Evolutionary conservation across 2,888 invertebrate genomes (phyloP).

Genomic region (Pherbina coryleti): DNA sequence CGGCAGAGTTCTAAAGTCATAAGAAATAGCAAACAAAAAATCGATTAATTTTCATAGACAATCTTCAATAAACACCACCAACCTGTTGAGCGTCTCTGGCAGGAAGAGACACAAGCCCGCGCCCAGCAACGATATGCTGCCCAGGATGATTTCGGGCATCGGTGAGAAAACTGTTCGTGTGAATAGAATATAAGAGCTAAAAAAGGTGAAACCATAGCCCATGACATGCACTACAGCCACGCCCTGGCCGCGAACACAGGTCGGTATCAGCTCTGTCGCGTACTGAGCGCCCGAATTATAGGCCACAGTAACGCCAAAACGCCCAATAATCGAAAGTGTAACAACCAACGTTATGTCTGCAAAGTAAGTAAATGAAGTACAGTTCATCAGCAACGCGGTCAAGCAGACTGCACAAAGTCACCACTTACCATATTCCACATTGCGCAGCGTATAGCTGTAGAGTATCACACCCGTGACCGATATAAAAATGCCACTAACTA

Average conservation of each 20-base stretch:
- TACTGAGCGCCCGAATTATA: conserved; percentile 77
- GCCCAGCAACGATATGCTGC: conserved; percentile 71
- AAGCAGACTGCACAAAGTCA: not conserved
- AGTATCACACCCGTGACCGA: conserved; percentile 70
- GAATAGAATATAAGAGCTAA: conserved; percentile 73
- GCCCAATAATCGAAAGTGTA: conserved; percentile 71
- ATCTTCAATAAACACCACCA: not conserved
- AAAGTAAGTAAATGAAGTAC: not conserved
- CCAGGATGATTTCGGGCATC: conserved; percentile 72
- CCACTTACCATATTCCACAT: conserved; percentile 49
- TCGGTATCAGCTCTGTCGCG: conserved; percentile 76
- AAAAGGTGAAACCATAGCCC: conserved; percentile 75
- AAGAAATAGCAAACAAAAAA: not conserved
- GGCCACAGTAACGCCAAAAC: conserved; percentile 75
- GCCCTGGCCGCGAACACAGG: conserved; percentile 75
- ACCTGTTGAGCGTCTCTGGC: conserved; percentile 73
- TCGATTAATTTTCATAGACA: no score
- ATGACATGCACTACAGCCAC: conserved; percentile 74
- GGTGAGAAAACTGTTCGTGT: conserved; percentile 68
- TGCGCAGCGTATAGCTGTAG: conserved; percentile 44
- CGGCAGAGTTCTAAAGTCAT: conserved; percentile 70
- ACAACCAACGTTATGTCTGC: conserved; percentile 64
- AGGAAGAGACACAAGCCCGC: conserved; percentile 72
- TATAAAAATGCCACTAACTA: conserved; percentile 72
- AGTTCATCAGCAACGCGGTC: conserved; percentile 9